phyloP scores from a whole-genome alignment of 2,888 invertebrate genomes.

The Amphipoea oculea region DNA sequence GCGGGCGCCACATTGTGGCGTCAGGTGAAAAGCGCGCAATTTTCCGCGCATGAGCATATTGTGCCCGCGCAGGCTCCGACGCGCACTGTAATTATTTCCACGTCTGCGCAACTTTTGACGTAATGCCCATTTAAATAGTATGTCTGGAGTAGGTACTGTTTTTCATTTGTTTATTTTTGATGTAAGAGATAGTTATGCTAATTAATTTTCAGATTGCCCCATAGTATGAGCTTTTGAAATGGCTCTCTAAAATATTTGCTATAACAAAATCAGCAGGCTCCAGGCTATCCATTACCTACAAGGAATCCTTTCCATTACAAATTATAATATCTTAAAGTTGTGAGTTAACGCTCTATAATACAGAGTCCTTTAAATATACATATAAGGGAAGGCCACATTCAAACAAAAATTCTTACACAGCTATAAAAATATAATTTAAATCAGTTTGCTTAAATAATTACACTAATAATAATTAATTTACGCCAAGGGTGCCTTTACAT shows the following conservation, averaged over 20 bases:
- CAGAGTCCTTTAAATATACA: not conserved
- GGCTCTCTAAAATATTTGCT: not conserved
- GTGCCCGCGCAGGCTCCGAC: constrained; percentile 58
- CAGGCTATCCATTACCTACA: not conserved
- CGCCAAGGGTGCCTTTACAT: not conserved
- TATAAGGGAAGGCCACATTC: not conserved
- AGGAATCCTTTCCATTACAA: not conserved
- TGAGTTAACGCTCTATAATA: not conserved
- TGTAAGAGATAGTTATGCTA: constrained; percentile 3
- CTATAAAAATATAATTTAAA: constrained; percentile 45
- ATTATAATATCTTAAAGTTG: not conserved
- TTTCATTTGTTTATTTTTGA: constrained; percentile 10
- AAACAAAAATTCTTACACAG: constrained; percentile 3
- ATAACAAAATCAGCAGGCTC: not conserved
- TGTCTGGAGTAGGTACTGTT: constrained; percentile 12
- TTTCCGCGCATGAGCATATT: constrained; percentile 71
- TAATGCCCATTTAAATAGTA: constrained; percentile 55
- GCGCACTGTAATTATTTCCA: constrained; percentile 73
- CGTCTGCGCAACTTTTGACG: constrained; percentile 71
- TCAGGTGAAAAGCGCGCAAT: constrained; percentile 73
- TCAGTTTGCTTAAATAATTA: constrained; percentile 29
- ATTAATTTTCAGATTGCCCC: constrained; percentile 1
- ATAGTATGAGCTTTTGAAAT: not conserved
- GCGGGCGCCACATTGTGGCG: constrained; percentile 60
- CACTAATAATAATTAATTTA: constrained; percentile 34